Conservation (phyloP, 2,888 invertebrate species). For the Apamea sordens region DNA sequence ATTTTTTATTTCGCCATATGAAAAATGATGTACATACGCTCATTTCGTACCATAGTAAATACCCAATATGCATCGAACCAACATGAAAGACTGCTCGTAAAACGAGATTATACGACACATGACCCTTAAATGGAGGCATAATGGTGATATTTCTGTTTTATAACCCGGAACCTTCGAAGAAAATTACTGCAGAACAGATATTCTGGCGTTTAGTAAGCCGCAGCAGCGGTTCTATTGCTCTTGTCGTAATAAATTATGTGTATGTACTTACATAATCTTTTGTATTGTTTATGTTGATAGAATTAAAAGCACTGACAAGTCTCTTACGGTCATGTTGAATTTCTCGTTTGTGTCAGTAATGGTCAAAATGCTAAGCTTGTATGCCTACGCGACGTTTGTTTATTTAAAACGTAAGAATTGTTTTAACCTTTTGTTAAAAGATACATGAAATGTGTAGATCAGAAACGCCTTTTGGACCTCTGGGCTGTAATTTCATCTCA, state of each 20-base stretch:
- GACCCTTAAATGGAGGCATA: conserved; percentile 66
- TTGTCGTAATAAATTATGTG: conserved; percentile 52
- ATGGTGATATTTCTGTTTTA: conserved; percentile 71
- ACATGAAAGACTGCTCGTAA: conserved; percentile 68
- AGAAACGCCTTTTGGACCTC: no score
- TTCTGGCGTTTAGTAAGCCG: conserved; percentile 57
- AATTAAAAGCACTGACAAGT: neutral
- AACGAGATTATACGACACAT: conserved; percentile 66
- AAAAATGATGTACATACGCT: conserved; percentile 72
- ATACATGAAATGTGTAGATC: neutral
- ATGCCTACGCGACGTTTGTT: neutral
- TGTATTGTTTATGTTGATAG: neutral
- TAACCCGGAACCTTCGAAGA: conserved; percentile 64
- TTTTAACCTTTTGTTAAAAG: neutral
- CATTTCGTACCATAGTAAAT: conserved; percentile 44
- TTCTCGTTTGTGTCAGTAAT: neutral
- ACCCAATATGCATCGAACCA: conserved; percentile 57
- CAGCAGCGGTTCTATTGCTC: conserved; percentile 37
- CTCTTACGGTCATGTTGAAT: neutral
- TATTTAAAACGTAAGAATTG: conserved; percentile 2
- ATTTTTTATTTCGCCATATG: conserved; percentile 77
- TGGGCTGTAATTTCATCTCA: neutral
- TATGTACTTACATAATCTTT: neutral
- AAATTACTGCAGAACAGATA: conserved; percentile 62
- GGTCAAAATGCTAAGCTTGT: neutral